phyloP scores from a whole-genome alignment of 2,797 vertebrate species.

The Betta splendens region DNA sequence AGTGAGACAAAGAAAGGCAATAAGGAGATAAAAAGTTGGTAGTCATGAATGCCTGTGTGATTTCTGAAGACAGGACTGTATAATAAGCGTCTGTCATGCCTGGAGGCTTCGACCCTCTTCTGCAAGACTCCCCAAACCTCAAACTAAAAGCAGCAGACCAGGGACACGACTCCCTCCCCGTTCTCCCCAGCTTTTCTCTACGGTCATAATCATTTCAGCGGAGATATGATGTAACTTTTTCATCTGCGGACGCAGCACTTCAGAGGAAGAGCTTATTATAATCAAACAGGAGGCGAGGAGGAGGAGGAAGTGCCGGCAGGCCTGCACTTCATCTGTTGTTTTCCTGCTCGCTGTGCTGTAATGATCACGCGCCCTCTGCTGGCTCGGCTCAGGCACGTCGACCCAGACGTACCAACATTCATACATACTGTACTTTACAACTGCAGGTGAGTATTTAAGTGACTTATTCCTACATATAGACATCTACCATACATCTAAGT shows the following conservation, averaged over 20 bases:
- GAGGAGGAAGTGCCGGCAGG: slow-evolving; percentile 48
- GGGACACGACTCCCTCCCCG: slow-evolving; percentile 9
- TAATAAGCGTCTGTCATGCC: slow-evolving; percentile 48
- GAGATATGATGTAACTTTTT: slow-evolving; percentile 36
- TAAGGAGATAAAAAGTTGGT: slow-evolving; percentile 26
- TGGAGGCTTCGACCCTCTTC: no score
- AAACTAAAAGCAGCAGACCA: slow-evolving; percentile 5
- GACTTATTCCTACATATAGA: no score
- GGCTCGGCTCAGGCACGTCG: slow-evolving; percentile 39
- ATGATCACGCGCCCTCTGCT: slow-evolving; percentile 71
- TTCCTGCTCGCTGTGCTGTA: slow-evolving; percentile 43
- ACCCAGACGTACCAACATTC: no score
- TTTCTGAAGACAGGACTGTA: slow-evolving; percentile 26
- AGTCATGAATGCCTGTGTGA: slow-evolving; percentile 45
- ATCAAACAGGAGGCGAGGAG: slow-evolving; percentile 30
- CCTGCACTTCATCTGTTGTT: slow-evolving; percentile 46
- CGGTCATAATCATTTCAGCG: slow-evolving; percentile 1
- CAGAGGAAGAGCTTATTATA: slow-evolving; percentile 29
- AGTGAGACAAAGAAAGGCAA: slow-evolving; percentile 21
- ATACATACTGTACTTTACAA: no score
- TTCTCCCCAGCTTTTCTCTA: background rate
- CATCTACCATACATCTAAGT: no score
- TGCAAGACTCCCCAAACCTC: slow-evolving; percentile 22
- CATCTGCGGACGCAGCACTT: slow-evolving; percentile 43
- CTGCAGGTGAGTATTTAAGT: no score